Conservation (phyloP, 2,888 invertebrate genomes). For the Philonicus albiceps region DNA sequence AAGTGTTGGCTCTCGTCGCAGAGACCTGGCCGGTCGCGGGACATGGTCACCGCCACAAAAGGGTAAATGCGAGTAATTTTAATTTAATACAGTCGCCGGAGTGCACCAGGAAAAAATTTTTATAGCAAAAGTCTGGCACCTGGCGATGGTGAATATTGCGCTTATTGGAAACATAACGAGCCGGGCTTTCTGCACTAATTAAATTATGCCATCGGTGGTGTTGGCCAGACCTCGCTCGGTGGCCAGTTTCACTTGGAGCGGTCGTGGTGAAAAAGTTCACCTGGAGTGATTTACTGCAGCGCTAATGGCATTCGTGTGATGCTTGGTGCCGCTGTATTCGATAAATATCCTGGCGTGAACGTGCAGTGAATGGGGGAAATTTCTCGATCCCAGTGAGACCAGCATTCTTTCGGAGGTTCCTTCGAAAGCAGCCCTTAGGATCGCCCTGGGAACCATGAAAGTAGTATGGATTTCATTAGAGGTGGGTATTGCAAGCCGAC, state of each 20-base stretch:
- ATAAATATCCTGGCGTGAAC: background rate
- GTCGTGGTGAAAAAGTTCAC: background rate
- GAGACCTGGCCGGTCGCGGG: background rate
- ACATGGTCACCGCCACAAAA: background rate
- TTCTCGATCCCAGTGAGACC: background rate
- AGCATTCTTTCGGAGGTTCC: background rate
- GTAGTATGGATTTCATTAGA: constrained; percentile 14
- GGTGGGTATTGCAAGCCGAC: background rate
- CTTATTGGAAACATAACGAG: background rate
- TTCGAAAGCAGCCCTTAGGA: background rate
- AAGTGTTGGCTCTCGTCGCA: background rate
- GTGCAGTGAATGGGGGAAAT: constrained; percentile 4
- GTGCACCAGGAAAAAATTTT: background rate
- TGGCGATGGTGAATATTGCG: background rate
- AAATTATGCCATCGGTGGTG: background rate
- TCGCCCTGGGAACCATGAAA: background rate
- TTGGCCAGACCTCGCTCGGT: background rate
- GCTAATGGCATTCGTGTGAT: background rate
- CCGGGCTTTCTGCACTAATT: background rate
- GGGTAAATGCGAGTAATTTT: background rate
- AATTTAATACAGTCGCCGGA: background rate
- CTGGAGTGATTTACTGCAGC: constrained; percentile 8
- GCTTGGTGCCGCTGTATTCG: background rate
- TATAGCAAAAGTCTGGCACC: background rate
- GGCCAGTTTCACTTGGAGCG: background rate